Evolutionary conservation across 2,797 vertebrate species (phyloP).

Genomic region (Cryptoblepharus egeriae): DNA sequence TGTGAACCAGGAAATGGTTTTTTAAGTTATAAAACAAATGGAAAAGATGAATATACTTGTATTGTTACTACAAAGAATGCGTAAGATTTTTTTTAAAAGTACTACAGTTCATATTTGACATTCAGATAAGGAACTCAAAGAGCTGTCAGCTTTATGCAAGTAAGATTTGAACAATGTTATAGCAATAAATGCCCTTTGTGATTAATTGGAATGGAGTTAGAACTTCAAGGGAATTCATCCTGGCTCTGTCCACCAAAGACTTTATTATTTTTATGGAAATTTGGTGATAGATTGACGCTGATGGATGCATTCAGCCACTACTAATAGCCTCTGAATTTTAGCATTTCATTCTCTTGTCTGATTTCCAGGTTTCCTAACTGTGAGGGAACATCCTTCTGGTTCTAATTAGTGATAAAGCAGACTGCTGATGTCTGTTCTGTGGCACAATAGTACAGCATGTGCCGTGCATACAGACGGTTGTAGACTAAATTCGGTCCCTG

Average conservation of each 20-base stretch:
- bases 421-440: not conserved
- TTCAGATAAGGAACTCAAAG: not conserved
- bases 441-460: no score
- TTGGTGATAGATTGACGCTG: constrained; percentile 1
- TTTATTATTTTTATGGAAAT: constrained; percentile 3
- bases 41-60: not conserved
- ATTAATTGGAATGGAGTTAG: constrained; percentile 12
- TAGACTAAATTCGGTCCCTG: no score
- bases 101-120: not conserved
- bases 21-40: constrained; percentile 21
- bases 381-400: accelerated
- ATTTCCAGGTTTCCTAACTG: not conserved
- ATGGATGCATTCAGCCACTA: not conserved
- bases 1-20: no score
- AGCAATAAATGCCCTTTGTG: not conserved
- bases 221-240: not conserved
- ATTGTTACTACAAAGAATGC: constrained; percentile 20
- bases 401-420: not conserved
- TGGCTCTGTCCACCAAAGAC: not conserved
- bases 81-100: constrained; percentile 11
- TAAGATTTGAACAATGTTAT: not conserved
- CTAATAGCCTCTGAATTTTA: not conserved
- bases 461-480: no score
- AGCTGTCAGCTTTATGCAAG: not conserved
- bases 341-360: not conserved